Conservation (phyloP, 2,113 vertebrate species). For the Rhinichthys klamathensis region DNA sequence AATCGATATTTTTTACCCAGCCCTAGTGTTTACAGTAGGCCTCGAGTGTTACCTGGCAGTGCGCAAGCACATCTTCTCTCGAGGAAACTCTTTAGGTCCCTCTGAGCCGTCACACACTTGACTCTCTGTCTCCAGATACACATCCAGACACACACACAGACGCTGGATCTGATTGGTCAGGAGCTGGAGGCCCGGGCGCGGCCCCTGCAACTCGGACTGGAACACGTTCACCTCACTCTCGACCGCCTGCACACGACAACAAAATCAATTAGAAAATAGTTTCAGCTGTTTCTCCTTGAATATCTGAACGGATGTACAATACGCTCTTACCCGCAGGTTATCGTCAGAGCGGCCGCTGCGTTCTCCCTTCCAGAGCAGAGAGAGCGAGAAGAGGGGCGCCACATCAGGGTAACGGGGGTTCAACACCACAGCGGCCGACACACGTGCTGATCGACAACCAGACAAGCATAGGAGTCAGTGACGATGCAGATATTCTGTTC, state of each 20-base stretch:
- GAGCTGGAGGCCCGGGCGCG: conserved; percentile 90
- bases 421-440: conserved; percentile 86
- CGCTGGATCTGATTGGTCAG: conserved; percentile 95
- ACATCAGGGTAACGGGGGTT: conserved; percentile 90
- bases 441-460: conserved; percentile 77
- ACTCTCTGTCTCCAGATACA: conserved; percentile 94
- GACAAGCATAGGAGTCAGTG: not conserved
- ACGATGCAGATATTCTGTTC: too few species aligned
- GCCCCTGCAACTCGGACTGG: conserved; percentile 88
- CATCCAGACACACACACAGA: conserved; percentile 90
- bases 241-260: conserved; percentile 81
- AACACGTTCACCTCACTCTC: conserved; percentile 94
- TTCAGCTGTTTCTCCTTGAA: not conserved
- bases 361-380: conserved; percentile 97
- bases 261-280: not conserved
- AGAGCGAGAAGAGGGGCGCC: conserved; percentile 90
- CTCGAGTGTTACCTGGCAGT: conserved; percentile 83
- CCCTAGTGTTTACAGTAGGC: too few species aligned
- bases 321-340: conserved; percentile 85
- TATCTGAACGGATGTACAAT: not conserved
- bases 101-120: conserved; percentile 88
- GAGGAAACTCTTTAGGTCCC: conserved; percentile 93
- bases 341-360: conserved; percentile 86
- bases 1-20: too few species aligned
- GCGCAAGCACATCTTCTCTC: conserved; percentile 97